These are phyloP conservation scores for Scortum barcoo DNA, from an alignment of 2,113 vertebrate species.

Conservation along the genomic window DNA sequence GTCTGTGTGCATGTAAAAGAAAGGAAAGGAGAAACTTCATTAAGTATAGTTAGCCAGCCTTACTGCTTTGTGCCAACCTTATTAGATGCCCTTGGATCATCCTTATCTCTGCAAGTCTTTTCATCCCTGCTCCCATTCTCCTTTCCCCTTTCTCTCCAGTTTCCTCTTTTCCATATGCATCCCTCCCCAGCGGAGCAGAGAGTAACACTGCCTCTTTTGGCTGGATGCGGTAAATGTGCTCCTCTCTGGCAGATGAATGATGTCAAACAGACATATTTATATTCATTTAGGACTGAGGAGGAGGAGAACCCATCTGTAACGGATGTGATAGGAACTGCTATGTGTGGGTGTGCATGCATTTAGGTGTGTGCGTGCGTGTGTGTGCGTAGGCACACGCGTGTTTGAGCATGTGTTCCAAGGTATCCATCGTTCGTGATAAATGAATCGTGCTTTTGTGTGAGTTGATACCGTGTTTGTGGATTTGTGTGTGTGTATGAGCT, in stretches of 20 bases:
- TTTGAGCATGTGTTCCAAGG: slow-evolving; percentile 76
- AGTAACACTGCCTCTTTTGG: slow-evolving; percentile 80
- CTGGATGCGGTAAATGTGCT: slow-evolving; percentile 60
- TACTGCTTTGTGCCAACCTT: slow-evolving; percentile 18
- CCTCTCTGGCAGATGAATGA: slow-evolving; percentile 82
- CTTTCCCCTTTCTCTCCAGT: slow-evolving; percentile 22
- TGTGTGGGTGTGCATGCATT: slow-evolving; percentile 50
- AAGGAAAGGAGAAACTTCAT: slow-evolving; percentile 38
- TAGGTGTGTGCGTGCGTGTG: slow-evolving; percentile 30
- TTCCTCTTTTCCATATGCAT: slow-evolving; percentile 36
- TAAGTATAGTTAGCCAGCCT: slow-evolving; percentile 30
- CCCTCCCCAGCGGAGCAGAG: slow-evolving; percentile 53
- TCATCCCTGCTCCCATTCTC: slow-evolving; percentile 44
- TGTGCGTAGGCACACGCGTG: slow-evolving; percentile 51
- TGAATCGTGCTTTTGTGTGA: slow-evolving; percentile 78
- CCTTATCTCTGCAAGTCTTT: slow-evolving; percentile 41
- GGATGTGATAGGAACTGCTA: slow-evolving; percentile 79
- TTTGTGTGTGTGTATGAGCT: slow-evolving; percentile 47
- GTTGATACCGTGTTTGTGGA: slow-evolving; percentile 73
- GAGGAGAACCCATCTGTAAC: slow-evolving; percentile 84
- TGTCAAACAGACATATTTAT: slow-evolving; percentile 85
- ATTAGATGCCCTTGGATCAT: slow-evolving; percentile 57
- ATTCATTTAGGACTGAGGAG: slow-evolving; percentile 84
- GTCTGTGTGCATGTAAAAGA: background rate
- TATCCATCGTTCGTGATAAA: slow-evolving; percentile 83